Conservation (phyloP, 2,797 vertebrate species). For the Rhyacichthys aspro region DNA sequence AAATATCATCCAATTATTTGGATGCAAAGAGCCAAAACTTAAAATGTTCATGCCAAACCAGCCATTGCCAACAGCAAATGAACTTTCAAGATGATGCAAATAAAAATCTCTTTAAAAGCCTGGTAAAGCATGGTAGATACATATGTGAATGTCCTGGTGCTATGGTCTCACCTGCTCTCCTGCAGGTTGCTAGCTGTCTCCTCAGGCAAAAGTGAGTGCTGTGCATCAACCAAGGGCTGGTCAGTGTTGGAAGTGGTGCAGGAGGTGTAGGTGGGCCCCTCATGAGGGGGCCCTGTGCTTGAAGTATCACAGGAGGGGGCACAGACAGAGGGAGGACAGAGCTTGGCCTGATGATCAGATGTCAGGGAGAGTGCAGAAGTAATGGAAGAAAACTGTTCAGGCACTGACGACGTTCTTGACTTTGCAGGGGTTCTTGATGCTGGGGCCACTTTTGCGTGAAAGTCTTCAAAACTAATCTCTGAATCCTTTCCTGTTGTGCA, state of each 20-base stretch:
- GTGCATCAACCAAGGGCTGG: conserved; percentile 82
- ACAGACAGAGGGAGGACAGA: conserved; percentile 57
- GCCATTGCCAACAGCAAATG: conserved; percentile 33
- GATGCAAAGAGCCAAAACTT: conserved; percentile 44
- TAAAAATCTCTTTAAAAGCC: conserved; percentile 12
- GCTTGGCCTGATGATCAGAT: conserved; percentile 63
- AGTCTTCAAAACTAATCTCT: conserved; percentile 70
- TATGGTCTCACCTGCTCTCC: conserved; percentile 92
- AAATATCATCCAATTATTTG: conserved; percentile 54
- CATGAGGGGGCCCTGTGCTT: conserved; percentile 21
- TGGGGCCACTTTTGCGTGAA: conserved; percentile 78
- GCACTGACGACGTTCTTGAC: conserved; percentile 68
- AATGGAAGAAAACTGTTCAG: conserved; percentile 64
- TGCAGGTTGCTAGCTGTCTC: conserved; percentile 88
- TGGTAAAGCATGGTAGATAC: conserved; percentile 7
- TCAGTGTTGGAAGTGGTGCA: conserved; percentile 74
- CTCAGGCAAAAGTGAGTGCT: conserved; percentile 90
- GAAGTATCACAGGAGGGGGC: conserved; percentile 69
- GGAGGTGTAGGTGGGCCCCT: conserved; percentile 50
- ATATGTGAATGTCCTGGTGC: conserved; percentile 46
- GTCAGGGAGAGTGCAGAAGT: conserved; percentile 69
- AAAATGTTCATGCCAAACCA: conserved; percentile 30
- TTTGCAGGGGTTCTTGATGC: conserved; percentile 59
- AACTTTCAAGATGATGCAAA: conserved; percentile 20
- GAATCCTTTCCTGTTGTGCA: conserved; percentile 18